A percentile compares a stretch with the other conserved stretches of the same genome.
Conservation (phyloP, 2,113 vertebrate genomes). For the Gymnorhina tibicen region DNA sequence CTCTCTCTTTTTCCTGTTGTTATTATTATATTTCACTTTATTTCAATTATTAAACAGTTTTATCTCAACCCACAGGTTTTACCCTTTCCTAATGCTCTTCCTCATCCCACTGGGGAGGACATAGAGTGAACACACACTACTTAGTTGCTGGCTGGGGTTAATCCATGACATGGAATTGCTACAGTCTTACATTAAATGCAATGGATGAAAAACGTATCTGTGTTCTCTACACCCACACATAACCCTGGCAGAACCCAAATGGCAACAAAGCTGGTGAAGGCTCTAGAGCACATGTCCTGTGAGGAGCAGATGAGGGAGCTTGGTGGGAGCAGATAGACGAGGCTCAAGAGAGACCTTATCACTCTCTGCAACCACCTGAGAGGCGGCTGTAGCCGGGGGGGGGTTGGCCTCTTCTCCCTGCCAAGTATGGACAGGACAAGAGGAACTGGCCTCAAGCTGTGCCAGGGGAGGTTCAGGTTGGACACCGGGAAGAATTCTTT, state of each 20-base stretch:
- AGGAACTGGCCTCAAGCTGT: not conserved
- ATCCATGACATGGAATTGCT: not conserved
- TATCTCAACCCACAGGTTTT: not conserved
- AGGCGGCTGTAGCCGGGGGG: not conserved
- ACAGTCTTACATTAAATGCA: not conserved
- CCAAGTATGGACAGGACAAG: not conserved
- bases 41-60: not conserved
- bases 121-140: not conserved
- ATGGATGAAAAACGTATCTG: accelerated
- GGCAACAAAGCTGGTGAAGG: not conserved
- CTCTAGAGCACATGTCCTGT: accelerated
- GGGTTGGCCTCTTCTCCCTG: not conserved
- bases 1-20: not conserved
- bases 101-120: not conserved
- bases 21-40: not conserved
- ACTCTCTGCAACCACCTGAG: not conserved
- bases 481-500: not conserved
- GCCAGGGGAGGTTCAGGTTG: not conserved
- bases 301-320: not conserved
- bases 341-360: not conserved
- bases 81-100: not conserved
- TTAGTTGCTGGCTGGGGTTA: not conserved
- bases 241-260: not conserved
- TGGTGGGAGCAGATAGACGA: not conserved
- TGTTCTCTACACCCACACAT: not conserved